Conservation (phyloP, 2,888 invertebrate species). For the Lumbricus terrestris region DNA sequence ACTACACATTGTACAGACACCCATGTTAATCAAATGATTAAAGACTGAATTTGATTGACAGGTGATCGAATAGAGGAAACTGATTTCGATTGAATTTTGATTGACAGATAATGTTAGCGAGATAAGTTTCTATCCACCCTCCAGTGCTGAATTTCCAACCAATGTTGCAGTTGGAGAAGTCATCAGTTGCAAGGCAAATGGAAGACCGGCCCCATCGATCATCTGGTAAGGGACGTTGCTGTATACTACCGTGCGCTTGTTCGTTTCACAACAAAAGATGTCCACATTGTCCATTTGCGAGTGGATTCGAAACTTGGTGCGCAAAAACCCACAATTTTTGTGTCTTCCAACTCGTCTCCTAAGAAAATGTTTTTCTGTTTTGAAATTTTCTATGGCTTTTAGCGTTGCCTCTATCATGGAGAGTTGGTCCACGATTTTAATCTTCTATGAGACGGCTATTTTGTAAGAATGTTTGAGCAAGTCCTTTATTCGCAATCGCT, state of each 20-base stretch:
- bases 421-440: too few relatives aligned
- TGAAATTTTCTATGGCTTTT: too few relatives aligned
- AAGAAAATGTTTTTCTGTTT: too few relatives aligned
- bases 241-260: too few relatives aligned
- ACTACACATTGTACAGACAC: too few relatives aligned
- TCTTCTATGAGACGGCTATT: too few relatives aligned
- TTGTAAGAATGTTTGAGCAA: too few relatives aligned
- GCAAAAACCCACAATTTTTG: not conserved
- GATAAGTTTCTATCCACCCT: not conserved
- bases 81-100: too few relatives aligned
- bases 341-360: not conserved
- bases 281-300: not conserved
- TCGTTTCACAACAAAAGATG: not conserved
- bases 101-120: not conserved
- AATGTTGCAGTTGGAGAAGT: not conserved
- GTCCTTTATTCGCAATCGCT: too few relatives aligned
- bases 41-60: too few relatives aligned
- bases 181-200: constrained; percentile 16
- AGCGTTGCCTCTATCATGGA: too few relatives aligned
- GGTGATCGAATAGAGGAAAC: too few relatives aligned
- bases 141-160: not conserved
- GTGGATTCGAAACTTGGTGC: not conserved
- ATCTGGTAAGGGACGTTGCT: constrained; percentile 8
- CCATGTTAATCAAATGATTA: not conserved
- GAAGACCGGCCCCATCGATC: constrained; percentile 7